Percentiles rank a stretch among this genome's conserved stretches.
Evolutionary conservation across 2,113 vertebrate species (phyloP).

Genomic region (Thunnus maccoyii): DNA sequence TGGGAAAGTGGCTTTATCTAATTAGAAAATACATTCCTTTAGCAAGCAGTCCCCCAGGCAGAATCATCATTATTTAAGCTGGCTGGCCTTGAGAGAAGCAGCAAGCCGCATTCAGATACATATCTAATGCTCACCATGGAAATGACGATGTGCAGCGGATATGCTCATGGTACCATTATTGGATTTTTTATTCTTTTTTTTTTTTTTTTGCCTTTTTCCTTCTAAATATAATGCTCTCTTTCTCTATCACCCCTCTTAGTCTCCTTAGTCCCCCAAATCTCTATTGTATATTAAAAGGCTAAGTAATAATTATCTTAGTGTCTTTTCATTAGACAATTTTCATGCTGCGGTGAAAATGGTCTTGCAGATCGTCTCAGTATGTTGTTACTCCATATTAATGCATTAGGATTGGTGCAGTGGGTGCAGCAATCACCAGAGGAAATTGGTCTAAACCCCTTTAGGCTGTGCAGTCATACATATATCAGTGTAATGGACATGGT

Average conservation of each 20-base stretch:
- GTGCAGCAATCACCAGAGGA: conserved; percentile 58
- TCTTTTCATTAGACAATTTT: conserved; percentile 70
- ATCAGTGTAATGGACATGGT: conserved; percentile 31
- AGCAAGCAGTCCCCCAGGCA: conserved; percentile 80
- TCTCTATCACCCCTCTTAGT: conserved; percentile 47
- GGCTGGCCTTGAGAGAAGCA: conserved; percentile 79
- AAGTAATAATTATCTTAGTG: conserved; percentile 69
- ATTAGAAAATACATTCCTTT: conserved; percentile 86
- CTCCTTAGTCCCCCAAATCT: conserved; percentile 43
- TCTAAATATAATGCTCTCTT: conserved; percentile 52
- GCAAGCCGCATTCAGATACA: conserved; percentile 79
- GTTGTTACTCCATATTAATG: conserved; percentile 57
- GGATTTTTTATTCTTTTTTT: conserved; percentile 54
- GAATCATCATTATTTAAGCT: conserved; percentile 85
- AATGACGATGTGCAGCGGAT: conserved; percentile 69
- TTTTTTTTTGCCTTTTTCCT: conserved; percentile 41
- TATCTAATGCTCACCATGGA: conserved; percentile 75
- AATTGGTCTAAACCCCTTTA: conserved; percentile 60
- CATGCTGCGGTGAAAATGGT: conserved; percentile 65
- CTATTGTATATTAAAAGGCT: conserved; percentile 67
- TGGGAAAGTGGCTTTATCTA: conserved; percentile 85
- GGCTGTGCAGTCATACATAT: conserved; percentile 5
- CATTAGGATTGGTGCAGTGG: conserved; percentile 38
- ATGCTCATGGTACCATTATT: conserved; percentile 67
- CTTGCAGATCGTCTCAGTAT: conserved; percentile 58